Evolutionary conservation across 1,140 invertebrate genomes (phyloP), one percentile per base, ranked within the genome.

Genomic region (Patella vulgata): DNA sequence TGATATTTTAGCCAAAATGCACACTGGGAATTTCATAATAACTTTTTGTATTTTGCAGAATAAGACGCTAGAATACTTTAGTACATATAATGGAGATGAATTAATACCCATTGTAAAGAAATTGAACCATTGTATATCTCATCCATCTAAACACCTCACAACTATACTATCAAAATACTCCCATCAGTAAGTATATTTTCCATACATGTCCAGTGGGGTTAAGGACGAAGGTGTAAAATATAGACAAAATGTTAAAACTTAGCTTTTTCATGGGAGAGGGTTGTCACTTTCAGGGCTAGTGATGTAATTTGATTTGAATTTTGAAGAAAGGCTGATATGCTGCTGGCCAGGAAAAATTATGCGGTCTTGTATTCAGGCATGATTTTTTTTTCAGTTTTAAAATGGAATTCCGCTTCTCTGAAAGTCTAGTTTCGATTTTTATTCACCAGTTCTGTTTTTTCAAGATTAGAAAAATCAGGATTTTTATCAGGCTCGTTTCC

Each of bases 111-210:
- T 95, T 21, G 89, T 91, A 25, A 74, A 89, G 27, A 76, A 88
- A 36, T 86, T 97, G 31, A 96, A 97, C 83, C 87, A 88, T 39
- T 89, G 91, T 55, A 85, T 97, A 2, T 89, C 91, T 74, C 88
- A 89, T 65, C 90, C 90, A 70, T 89, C 89, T 14, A 90, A 91
- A 74, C 88, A 91, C 59, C 86, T 95, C 47, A 86, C 94, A 50
- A 96, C 95, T 43, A 91, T 98, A 64, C 86, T 90, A 50, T 93
- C 91, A 78, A 99, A 99, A 86, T 99, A 99, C 82, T 95, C 93
- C 31, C 96, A 99, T 82, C 91, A 91, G 90, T 91, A 86, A 88
- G 89, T 87, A 21, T 52, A 39, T 48, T 52, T 5, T 36, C 33
- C 14, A 8, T 8, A 14, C 14, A 27, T 50, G 4, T 50, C 11